These are phyloP conservation scores for Stenichneumon culpator DNA, from an alignment of 2,888 invertebrate genomes.

Conservation along the genomic window DNA sequence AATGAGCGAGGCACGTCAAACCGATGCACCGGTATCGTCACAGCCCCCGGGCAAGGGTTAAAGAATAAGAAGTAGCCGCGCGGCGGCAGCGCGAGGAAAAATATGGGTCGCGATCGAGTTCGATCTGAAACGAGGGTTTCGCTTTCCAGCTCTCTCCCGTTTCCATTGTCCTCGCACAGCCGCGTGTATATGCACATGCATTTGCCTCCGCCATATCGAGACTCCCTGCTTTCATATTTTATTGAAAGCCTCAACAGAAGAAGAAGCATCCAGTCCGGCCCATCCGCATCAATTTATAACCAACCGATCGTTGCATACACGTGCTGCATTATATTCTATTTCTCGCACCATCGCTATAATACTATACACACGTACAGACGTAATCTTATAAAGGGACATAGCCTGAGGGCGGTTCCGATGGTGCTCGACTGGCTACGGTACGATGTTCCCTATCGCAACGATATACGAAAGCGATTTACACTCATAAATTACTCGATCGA, in stretches of 20 bases:
- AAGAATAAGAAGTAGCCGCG: conserved; percentile 32
- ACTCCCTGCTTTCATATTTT: conserved; percentile 48
- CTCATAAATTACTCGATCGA: conserved; percentile 48
- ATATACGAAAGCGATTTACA: conserved; percentile 51
- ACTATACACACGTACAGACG: not conserved
- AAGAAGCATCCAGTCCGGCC: not conserved
- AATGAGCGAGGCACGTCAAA: conserved; percentile 27
- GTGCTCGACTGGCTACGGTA: not conserved
- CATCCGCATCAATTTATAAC: conserved; percentile 60
- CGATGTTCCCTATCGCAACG: not conserved
- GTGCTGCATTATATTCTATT: conserved; percentile 64
- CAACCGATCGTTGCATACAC: conserved; percentile 64
- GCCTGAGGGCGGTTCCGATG: conserved; percentile 35
- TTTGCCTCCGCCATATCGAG: conserved; percentile 29
- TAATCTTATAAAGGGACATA: conserved; percentile 2
- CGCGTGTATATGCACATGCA: not conserved
- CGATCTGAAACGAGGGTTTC: conserved; percentile 52
- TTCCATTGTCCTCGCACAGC: conserved; percentile 50
- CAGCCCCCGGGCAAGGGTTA: conserved; percentile 38
- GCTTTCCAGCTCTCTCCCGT: conserved; percentile 33
- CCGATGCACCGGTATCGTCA: conserved; percentile 12
- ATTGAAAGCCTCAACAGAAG: conserved; percentile 33
- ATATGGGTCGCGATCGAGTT: conserved; percentile 64
- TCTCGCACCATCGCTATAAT: conserved; percentile 33
- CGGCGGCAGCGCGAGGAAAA: conserved; percentile 33